Conservation (phyloP, 2,888 invertebrate genomes). For the Pimpla rufipes region DNA sequence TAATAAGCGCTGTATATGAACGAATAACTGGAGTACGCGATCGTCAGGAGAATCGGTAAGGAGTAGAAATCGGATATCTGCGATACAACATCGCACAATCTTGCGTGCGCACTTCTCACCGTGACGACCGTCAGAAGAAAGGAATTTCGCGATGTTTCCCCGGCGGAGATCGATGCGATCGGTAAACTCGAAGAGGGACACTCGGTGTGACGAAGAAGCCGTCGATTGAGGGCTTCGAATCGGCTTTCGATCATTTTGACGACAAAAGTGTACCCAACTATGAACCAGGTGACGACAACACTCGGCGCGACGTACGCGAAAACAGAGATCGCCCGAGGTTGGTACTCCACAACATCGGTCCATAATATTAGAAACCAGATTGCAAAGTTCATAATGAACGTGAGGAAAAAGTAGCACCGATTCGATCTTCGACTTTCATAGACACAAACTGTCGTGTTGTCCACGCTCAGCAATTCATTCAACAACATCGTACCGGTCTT, state of each 20-base stretch:
- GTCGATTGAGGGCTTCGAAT: conserved; percentile 60
- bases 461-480: conserved; percentile 14
- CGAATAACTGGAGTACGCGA: conserved; percentile 33
- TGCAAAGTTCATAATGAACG: background rate
- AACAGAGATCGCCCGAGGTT: background rate
- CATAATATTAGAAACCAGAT: conserved; percentile 15
- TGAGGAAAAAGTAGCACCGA: background rate
- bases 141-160: background rate
- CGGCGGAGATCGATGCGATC: background rate
- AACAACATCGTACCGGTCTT: background rate
- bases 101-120: conserved; percentile 50
- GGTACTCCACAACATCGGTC: background rate
- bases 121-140: conserved; percentile 18
- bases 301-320: conserved; percentile 27
- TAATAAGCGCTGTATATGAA: conserved; percentile 54
- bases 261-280: conserved; percentile 64
- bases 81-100: conserved; percentile 60
- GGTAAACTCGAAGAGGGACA: background rate
- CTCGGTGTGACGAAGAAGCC: conserved; percentile 4
- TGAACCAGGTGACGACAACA: conserved; percentile 30
- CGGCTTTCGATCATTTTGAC: conserved; percentile 44
- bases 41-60: conserved; percentile 49
- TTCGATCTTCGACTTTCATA: background rate
- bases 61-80: conserved; percentile 70
- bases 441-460: background rate